Conservation (phyloP, 2,113 vertebrate species). For the Neogobius melanostomus region DNA sequence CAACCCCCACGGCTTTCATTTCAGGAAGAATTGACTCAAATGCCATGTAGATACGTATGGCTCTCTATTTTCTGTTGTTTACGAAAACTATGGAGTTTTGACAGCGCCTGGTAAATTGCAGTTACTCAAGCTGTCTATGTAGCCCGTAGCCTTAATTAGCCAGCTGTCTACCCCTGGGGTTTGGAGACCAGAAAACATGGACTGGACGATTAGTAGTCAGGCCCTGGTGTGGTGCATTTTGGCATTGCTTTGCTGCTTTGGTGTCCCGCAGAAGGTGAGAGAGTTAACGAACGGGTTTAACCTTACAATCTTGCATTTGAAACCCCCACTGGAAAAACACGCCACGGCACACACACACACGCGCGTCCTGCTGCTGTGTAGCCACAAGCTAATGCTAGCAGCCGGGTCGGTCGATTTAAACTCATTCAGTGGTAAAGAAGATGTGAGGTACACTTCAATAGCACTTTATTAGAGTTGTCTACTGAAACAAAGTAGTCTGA, state of each 20-base stretch:
- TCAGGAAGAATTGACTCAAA: conserved; percentile 64
- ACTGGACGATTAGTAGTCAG: conserved; percentile 68
- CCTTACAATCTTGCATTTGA: background rate
- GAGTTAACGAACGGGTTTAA: conserved; percentile 27
- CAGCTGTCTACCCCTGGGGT: conserved; percentile 30
- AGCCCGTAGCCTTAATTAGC: conserved; percentile 29
- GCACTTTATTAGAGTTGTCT: too few relatives aligned
- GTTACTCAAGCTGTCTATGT: conserved; percentile 52
- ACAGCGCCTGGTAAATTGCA: background rate
- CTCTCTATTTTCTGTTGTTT: background rate
- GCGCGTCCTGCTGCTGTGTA: background rate
- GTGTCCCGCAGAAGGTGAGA: conserved; percentile 69
- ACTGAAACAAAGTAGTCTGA: too few relatives aligned
- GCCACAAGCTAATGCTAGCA: background rate
- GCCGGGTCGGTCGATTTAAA: background rate
- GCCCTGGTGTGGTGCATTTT: conserved; percentile 71
- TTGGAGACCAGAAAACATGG: conserved; percentile 65
- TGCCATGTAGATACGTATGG: background rate
- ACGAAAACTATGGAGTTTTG: background rate
- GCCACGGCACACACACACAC: background rate
- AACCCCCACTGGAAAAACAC: background rate
- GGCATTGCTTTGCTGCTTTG: conserved; percentile 60
- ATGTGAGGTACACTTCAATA: too few relatives aligned
- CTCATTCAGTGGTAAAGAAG: too few relatives aligned
- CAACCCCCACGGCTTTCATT: conserved; percentile 58